A percentile compares a stretch with the other conserved stretches of the same genome.
phyloP scores from a whole-genome alignment of 2,113 vertebrate genomes.

The Ceyx cyanopectus region DNA sequence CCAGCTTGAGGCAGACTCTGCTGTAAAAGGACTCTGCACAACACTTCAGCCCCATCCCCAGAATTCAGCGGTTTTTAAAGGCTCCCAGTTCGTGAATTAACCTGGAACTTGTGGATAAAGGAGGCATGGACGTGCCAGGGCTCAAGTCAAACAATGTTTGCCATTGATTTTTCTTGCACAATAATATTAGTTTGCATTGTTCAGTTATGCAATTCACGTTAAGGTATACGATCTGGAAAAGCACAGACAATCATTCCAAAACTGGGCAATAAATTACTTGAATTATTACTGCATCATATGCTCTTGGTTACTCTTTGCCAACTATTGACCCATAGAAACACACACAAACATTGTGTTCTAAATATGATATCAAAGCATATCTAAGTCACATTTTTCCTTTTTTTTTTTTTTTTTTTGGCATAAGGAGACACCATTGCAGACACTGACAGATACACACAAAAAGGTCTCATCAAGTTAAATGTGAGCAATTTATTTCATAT shows the following conservation, averaged over 20 bases:
- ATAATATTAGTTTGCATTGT: not conserved
- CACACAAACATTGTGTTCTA: not conserved
- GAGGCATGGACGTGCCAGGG: not conserved
- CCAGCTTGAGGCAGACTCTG: not conserved
- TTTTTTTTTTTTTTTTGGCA: not conserved
- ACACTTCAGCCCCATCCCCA: not conserved
- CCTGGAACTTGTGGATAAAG: not conserved
- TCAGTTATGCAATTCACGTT: conserved; percentile 3
- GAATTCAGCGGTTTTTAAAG: conserved; percentile 21
- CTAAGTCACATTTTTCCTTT: not conserved
- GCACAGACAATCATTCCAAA: not conserved
- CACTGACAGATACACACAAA: not conserved
- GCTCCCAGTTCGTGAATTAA: not conserved
- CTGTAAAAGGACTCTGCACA: not conserved
- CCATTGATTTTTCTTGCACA: not conserved
- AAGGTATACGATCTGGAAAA: not conserved
- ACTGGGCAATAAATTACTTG: conserved; percentile 20
- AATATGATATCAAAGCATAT: not conserved
- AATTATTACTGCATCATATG: conserved; percentile 44
- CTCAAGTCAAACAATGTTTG: not conserved
- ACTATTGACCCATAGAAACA: not conserved
- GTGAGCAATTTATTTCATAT: not conserved
- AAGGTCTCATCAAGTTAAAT: not conserved
- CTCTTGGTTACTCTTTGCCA: conserved; percentile 21
- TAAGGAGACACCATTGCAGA: not conserved